Evolutionary conservation across 2,797 vertebrate species (phyloP).

Genomic region (Margarornis squamiger): DNA sequence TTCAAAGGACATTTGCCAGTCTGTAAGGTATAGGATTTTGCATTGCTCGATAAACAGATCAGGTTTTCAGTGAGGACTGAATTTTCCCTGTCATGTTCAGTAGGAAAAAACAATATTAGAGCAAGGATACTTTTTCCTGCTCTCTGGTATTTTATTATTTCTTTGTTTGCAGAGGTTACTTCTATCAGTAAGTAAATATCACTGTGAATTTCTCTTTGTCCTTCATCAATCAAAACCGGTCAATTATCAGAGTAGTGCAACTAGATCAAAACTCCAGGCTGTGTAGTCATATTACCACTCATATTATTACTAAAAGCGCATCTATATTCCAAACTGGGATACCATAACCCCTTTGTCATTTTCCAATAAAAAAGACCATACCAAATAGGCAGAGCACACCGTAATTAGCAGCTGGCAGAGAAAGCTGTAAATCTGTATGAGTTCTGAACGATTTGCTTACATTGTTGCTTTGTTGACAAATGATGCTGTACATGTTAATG

Average conservation of each 20-base stretch:
- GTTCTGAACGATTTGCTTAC: conserved; percentile 90
- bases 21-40: conserved; percentile 12
- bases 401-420: conserved; percentile 89
- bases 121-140: conserved; percentile 23
- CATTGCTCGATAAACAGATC: conserved; percentile 58
- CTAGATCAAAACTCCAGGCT: conserved; percentile 78
- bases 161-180: conserved; percentile 75
- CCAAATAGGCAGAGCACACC: conserved; percentile 87
- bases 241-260: conserved; percentile 78
- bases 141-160: conserved; percentile 65
- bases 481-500: conserved; percentile 90
- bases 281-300: conserved; percentile 76
- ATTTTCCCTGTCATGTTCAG: conserved; percentile 63
- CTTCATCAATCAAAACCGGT: conserved; percentile 81
- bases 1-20: conserved; percentile 30
- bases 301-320: conserved; percentile 83
- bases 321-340: conserved; percentile 85
- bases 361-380: conserved; percentile 86
- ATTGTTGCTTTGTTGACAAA: conserved; percentile 90
- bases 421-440: conserved; percentile 86
- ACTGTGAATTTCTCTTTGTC: conserved; percentile 72
- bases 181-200: conserved; percentile 72
- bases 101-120: conserved; percentile 23
- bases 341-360: conserved; percentile 86
- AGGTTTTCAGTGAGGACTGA: conserved; percentile 60